Evolutionary conservation across 2,113 vertebrate species (phyloP).

Genomic region (Siniperca chuatsi): DNA sequence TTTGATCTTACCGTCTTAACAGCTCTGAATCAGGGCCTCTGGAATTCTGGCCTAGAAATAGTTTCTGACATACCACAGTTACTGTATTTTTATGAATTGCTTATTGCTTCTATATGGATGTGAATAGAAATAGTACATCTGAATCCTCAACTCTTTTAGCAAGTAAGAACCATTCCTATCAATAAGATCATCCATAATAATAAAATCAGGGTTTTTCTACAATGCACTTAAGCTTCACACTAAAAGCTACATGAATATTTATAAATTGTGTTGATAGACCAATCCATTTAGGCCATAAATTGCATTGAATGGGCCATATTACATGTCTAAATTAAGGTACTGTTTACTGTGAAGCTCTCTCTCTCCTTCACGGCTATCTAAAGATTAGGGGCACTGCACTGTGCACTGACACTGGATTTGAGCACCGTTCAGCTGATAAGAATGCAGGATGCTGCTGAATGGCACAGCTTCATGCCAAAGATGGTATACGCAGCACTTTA

Average conservation of each 20-base stretch:
- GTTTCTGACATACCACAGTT: background rate
- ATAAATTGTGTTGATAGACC: background rate
- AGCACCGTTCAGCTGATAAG: slow-evolving; percentile 42
- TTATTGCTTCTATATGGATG: background rate
- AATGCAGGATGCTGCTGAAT: slow-evolving; percentile 29
- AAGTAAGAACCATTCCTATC: background rate
- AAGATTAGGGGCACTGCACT: slow-evolving; percentile 55
- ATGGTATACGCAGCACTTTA: background rate
- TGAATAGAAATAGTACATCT: background rate
- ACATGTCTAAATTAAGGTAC: slow-evolving; percentile 2
- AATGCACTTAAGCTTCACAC: background rate
- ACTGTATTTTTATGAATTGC: background rate
- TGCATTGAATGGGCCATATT: background rate
- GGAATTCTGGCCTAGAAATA: background rate
- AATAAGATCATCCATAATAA: background rate
- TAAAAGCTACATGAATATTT: background rate
- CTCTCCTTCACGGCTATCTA: slow-evolving; percentile 56
- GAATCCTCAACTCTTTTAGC: background rate
- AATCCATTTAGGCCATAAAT: background rate
- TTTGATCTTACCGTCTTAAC: background rate
- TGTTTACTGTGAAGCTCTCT: slow-evolving; percentile 29
- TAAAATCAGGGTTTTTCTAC: background rate
- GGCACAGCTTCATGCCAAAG: slow-evolving; percentile 20
- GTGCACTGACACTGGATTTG: slow-evolving; percentile 53
- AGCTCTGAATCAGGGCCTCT: background rate